Conservation (phyloP, 2,113 vertebrate species). For the Marcusenius ussheri region DNA sequence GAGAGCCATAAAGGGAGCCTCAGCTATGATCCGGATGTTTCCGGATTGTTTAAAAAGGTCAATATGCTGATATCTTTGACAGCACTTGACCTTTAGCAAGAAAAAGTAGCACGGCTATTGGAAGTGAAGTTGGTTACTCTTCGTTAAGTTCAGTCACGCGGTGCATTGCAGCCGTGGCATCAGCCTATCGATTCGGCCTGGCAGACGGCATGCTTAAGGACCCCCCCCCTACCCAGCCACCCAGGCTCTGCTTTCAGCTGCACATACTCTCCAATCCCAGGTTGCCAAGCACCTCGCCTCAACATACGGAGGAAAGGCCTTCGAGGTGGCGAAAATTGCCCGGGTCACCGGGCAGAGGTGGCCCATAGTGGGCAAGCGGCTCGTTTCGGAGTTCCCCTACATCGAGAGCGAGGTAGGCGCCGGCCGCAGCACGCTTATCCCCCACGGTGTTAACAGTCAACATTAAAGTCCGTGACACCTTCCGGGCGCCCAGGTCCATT, state of each 20-base stretch:
- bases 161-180: conserved; percentile 32
- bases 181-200: neutral
- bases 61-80: conserved; percentile 66
- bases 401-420: conserved; percentile 66
- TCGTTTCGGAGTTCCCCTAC: conserved; percentile 69
- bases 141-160: conserved; percentile 41
- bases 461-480: neutral
- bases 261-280: conserved; percentile 52
- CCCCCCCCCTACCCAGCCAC: no score
- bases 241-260: conserved; percentile 36
- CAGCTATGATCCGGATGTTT: conserved; percentile 45
- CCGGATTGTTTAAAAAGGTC: conserved; percentile 63
- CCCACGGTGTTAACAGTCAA: neutral
- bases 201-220: neutral
- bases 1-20: conserved; percentile 47
- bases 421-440: neutral
- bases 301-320: conserved; percentile 63
- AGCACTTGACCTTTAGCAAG: conserved; percentile 61
- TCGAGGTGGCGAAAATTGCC: conserved; percentile 68
- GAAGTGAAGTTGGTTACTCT: conserved; percentile 50
- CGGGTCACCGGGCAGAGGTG: conserved; percentile 66
- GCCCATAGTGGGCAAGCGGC: conserved; percentile 69
- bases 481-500: conserved; percentile 65
- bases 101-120: conserved; percentile 44
- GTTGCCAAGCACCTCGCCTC: conserved; percentile 78